Evolutionary conservation across 2,113 vertebrate species (phyloP).

Genomic region (Fukomys damarensis): DNA sequence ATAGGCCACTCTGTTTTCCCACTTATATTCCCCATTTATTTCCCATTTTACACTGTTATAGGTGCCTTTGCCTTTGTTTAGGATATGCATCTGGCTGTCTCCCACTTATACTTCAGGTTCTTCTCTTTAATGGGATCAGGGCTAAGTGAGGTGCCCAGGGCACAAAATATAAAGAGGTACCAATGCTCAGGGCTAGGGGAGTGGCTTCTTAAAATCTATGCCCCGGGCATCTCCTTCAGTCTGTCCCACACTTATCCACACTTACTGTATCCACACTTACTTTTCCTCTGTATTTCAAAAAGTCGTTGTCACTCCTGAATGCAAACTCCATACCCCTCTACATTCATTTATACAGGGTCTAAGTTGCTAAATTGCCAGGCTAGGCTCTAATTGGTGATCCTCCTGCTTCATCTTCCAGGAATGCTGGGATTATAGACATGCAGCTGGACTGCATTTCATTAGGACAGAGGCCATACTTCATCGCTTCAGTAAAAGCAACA

Average conservation of each 20-base stretch:
- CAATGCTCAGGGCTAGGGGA: neutral
- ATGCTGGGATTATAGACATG: neutral
- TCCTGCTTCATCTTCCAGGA: neutral
- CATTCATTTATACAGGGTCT: neutral
- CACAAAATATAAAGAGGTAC: neutral
- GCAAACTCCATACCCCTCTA: neutral
- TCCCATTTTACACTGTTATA: neutral
- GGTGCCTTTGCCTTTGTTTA: neutral
- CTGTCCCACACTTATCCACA: too few species aligned
- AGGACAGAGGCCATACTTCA: neutral
- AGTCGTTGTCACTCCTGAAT: neutral
- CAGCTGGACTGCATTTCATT: neutral
- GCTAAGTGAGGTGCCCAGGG: neutral
- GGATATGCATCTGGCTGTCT: neutral
- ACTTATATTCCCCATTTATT: too few species aligned
- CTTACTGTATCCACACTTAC: too few species aligned
- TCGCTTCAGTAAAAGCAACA: neutral
- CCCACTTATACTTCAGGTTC: neutral
- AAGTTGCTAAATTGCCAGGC: neutral
- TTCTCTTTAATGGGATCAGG: neutral
- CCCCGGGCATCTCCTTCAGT: neutral
- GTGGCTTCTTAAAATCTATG: neutral
- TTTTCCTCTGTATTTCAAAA: neutral
- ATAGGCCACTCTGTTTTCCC: neutral
- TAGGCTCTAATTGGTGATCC: neutral